Evolutionary conservation across 2,113 vertebrate genomes (phyloP), one percentile per base, ranked within the genome.

Genomic region (Calyptomena viridis): DNA sequence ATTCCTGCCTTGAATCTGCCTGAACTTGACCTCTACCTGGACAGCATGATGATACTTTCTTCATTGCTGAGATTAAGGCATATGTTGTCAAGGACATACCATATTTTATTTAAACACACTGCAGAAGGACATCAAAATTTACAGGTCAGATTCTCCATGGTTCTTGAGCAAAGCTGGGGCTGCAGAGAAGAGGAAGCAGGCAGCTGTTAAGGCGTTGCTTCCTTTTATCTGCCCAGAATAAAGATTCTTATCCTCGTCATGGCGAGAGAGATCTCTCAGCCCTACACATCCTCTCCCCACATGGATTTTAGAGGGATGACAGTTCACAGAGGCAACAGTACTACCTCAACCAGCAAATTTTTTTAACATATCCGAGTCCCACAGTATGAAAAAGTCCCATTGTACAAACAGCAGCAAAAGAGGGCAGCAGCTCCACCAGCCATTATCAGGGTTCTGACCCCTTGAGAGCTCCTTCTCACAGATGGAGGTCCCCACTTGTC

Each of bases 71-170:
- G 47, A 92, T 42, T 5, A 4, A 82, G 40, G 22, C 52, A 68
- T 31, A 81, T 28, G 56, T 0, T 2, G 53, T 72, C 7, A 13
- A 87, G 27, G 31, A 53, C 20, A 30, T 40, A 89, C 44, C 52
- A 75, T 79, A 76, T 82, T 95, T 93, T 89, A 92, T 81, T 97
- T 85, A 95, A 94, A 75, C 49, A 86, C 14, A 66, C 18, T 60
- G n/a, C 74, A 89, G 52, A 84, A 94, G 40, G 49, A 89, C 81
- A 94, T 69, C 19, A 75, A 35, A 60, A 92, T 79, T 94, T 58
- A 89, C 71, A 62, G 74, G 58, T 84, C 62, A 89, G 49, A 64
- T 75, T 74, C 56, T 81, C 52, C 44, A 49, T 24, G 77, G 40
- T 60, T 31, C 66, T 47, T 75, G 66, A 76, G 58, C 37, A 69